Evolutionary conservation across 2,797 vertebrate genomes (phyloP).

Genomic region (Pseudochromis fuscus): DNA sequence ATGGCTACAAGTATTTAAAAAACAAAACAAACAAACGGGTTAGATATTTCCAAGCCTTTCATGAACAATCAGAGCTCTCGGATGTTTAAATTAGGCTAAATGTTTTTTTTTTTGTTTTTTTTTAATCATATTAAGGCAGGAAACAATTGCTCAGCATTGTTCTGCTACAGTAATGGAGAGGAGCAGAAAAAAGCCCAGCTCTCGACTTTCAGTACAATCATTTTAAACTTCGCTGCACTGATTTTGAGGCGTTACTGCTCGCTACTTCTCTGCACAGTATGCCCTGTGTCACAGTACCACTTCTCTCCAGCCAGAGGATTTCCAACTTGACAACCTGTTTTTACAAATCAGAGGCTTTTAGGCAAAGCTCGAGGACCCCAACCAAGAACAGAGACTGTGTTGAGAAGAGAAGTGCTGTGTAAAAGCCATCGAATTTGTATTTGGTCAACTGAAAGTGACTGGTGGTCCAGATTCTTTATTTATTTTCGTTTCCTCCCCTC

Average conservation of each 20-base stretch:
- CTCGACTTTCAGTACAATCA: slow-evolving; percentile 29
- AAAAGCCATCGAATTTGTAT: slow-evolving; percentile 35
- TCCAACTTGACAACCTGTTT: slow-evolving; percentile 46
- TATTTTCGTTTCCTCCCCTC: slow-evolving; percentile 7
- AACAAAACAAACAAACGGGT: no score
- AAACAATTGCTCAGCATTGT: slow-evolving; percentile 20
- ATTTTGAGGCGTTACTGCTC: slow-evolving; percentile 39
- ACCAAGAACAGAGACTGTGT: slow-evolving; percentile 25
- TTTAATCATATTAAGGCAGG: slow-evolving; percentile 13
- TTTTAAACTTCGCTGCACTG: slow-evolving; percentile 49
- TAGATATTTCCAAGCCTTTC: slow-evolving; percentile 3
- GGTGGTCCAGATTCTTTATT: slow-evolving; percentile 19
- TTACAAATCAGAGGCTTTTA: slow-evolving; percentile 45
- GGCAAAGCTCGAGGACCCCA: slow-evolving; percentile 28
- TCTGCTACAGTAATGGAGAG: neutral
- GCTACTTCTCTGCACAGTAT: slow-evolving; percentile 21
- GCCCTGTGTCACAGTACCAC: slow-evolving; percentile 46
- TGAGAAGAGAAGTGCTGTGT: slow-evolving; percentile 15
- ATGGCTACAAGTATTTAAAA: neutral
- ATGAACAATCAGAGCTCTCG: slow-evolving; percentile 1
- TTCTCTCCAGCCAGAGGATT: slow-evolving; percentile 26
- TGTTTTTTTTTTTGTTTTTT: slow-evolving; percentile 23
- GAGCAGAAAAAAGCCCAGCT: slow-evolving; percentile 20
- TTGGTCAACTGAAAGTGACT: slow-evolving; percentile 2
- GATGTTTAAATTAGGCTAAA: neutral